These are phyloP conservation scores for Hypanus sabinus DNA, from an alignment of 2,113 vertebrate genomes.

Conservation along the genomic window DNA sequence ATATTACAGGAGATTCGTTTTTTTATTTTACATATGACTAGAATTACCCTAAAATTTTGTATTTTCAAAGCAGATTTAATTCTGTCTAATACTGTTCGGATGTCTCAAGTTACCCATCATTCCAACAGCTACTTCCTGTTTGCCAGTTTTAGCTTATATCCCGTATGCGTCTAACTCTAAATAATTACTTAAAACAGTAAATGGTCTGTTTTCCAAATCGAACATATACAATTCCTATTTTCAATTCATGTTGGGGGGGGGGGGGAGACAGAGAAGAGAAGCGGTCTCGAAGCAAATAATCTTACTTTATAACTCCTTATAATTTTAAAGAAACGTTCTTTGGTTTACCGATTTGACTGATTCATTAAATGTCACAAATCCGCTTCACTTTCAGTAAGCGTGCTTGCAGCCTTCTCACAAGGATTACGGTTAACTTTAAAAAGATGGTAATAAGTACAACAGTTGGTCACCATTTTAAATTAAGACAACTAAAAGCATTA, in stretches of 20 bases:
- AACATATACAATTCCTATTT: neutral
- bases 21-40: neutral
- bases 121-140: slow-evolving; percentile 35
- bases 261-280: neutral
- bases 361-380: neutral
- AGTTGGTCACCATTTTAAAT: slow-evolving; percentile 38
- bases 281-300: neutral
- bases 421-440: neutral
- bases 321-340: neutral
- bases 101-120: slow-evolving; percentile 27
- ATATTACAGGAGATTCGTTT: no score
- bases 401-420: neutral
- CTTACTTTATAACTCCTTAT: slow-evolving; percentile 29
- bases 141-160: neutral
- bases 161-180: neutral
- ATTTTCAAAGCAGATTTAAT: neutral
- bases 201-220: neutral
- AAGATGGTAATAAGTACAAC: slow-evolving; percentile 30
- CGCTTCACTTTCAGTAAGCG: neutral
- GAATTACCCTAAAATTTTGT: slow-evolving; percentile 18
- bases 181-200: neutral
- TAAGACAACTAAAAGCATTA: neutral
- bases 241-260: neutral
- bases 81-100: neutral
- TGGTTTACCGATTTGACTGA: no score